A percentile compares a stretch with the other conserved stretches of the same genome.
These are phyloP conservation scores for Oscheius sp. DNA, from an alignment of 2,888 invertebrate species.

Conservation along the genomic window DNA sequence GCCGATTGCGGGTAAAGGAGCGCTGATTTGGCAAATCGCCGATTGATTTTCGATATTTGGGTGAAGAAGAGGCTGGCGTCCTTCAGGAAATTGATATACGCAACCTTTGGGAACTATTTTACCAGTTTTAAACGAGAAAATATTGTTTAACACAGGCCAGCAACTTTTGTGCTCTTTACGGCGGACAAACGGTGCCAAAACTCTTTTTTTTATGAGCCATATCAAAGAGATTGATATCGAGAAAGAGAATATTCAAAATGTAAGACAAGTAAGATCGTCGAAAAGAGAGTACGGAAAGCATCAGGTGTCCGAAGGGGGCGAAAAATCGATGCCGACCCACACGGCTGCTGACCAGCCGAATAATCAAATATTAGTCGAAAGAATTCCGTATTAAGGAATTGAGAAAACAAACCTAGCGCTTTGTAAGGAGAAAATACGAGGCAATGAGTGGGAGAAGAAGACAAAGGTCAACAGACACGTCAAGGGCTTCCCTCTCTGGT, in stretches of 20 bases:
- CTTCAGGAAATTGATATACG: no score
- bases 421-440: no score
- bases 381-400: background rate
- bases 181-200: background rate
- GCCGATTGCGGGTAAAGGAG: background rate
- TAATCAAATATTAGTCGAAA: slow-evolving; percentile 16
- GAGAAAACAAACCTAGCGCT: no score
- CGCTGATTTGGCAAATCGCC: slow-evolving; percentile 19
- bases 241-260: background rate
- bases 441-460: no score
- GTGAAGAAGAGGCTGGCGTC: no score
- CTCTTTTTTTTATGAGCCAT: background rate
- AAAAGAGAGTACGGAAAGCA: background rate
- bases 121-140: no score
- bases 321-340: slow-evolving; percentile 26
- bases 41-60: background rate
- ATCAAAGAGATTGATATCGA: background rate
- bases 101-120: no score
- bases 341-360: slow-evolving; percentile 15
- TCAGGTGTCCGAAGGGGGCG: slow-evolving; percentile 23
- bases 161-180: background rate
- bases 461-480: no score
- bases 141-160: background rate
- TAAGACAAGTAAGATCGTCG: background rate
- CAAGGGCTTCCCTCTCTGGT: no score